Percentiles rank a stretch among this genome's conserved stretches.
phyloP scores from a whole-genome alignment of 2,113 vertebrate genomes.

The Dipodomys ordii region DNA sequence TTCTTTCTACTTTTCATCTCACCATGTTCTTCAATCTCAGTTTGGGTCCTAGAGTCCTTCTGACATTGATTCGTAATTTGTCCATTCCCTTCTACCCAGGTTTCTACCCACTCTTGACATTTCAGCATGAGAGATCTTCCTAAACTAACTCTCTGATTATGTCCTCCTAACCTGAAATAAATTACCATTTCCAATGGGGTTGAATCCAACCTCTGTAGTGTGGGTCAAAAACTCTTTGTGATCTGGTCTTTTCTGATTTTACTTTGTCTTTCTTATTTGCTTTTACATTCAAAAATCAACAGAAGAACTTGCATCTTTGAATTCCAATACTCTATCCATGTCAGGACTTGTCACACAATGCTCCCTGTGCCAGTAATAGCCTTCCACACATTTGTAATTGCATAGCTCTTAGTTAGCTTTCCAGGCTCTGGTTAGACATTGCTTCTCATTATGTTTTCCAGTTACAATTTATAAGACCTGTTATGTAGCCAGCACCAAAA shows the following conservation, averaged over 20 bases:
- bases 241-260: not conserved
- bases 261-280: not conserved
- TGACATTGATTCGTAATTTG: not conserved
- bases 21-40: not conserved
- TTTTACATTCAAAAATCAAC: not conserved
- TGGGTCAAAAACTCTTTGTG: not conserved
- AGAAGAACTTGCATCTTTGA: conserved; percentile 6
- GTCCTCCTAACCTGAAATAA: not conserved
- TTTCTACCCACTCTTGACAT: not conserved
- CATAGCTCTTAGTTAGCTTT: not conserved
- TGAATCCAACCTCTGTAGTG: conserved; percentile 10
- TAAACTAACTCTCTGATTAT: conserved; percentile 2
- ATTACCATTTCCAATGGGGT: not conserved
- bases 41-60: not conserved
- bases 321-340: not conserved
- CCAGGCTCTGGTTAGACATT: not conserved
- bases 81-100: not conserved
- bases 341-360: not conserved
- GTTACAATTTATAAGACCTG: not conserved
- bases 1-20: not conserved
- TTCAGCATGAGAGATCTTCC: not conserved
- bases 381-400: not conserved
- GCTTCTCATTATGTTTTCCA: not conserved
- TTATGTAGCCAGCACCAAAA: not conserved
- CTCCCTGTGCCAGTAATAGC: not conserved